phyloP scores from a whole-genome alignment of 2,888 invertebrate genomes.

The Oligia fasciuncula region DNA sequence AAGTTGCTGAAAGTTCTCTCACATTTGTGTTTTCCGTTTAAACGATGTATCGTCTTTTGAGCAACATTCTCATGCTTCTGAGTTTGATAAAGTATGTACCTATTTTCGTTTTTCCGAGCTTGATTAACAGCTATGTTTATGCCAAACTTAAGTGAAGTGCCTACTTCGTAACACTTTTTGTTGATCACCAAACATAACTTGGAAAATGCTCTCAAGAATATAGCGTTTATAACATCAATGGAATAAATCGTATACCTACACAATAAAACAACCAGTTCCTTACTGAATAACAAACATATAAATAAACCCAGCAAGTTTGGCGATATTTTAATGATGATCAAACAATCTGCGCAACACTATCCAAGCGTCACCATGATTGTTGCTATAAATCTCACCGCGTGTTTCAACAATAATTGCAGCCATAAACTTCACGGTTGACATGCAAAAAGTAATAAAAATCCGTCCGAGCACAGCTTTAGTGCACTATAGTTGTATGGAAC shows the following conservation, averaged over 20 bases:
- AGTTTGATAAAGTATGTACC: slow-evolving; percentile 51
- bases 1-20: slow-evolving; percentile 73
- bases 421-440: slow-evolving; percentile 84
- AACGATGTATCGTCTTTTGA: slow-evolving; percentile 62
- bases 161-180: slow-evolving; percentile 15
- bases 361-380: slow-evolving; percentile 66
- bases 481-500: slow-evolving; percentile 65
- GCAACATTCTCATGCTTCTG: slow-evolving; percentile 49
- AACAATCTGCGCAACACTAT: slow-evolving; percentile 64
- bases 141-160: slow-evolving; percentile 29
- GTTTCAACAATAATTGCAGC: slow-evolving; percentile 82
- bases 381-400: slow-evolving; percentile 73
- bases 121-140: slow-evolving; percentile 46
- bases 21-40: slow-evolving; percentile 64
- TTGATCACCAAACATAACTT: slow-evolving; percentile 18
- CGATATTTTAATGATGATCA: slow-evolving; percentile 64
- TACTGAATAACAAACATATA: slow-evolving; percentile 39
- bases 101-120: slow-evolving; percentile 28
- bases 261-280: slow-evolving; percentile 36
- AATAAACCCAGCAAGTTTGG: slow-evolving; percentile 40
- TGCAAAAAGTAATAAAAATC: slow-evolving; percentile 83
- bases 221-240: slow-evolving; percentile 23
- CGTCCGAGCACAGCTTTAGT: slow-evolving; percentile 70
- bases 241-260: not conserved
- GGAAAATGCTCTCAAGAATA: not conserved